Base-by-base conservation (phyloP, 1,140 invertebrate species). In the Tetragnatha versicolor region DNA sequence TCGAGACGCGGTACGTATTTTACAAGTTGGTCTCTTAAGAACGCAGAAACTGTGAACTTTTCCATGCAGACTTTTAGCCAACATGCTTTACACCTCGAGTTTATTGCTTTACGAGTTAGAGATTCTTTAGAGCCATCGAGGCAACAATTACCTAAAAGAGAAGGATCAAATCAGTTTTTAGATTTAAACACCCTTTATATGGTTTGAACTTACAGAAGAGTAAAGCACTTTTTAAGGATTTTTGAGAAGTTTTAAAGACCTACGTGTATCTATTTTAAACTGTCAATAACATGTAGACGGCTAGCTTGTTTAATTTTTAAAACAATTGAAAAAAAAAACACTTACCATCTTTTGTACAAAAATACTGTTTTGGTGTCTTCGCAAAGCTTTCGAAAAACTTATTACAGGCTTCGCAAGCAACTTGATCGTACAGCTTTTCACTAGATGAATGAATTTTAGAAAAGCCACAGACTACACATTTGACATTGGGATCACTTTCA, bases 51-150 rank as follows among this genome's bases (percentile, higher is more conserved):
- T 85, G 92, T 91, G 85, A 93, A 93, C 58, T 91, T 90, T 81
- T 91, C 90, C 17, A 95, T 84, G 84, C 93, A 94, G 87, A 93
- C 90, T 85, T 93, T 93, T 3, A 95, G 86, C 93, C 93, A 94
- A 84, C 93, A 95, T n/a, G 92, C 92, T 70, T 91, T 90, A 86
- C 93, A 94, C 31, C 78, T 79, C 9, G 60, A 17, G n/a, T 69
- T 79, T 31, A 53, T 14, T 49, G 49, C 20, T 60, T 37, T 79
- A 27, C 58, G 86, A 51, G 89, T 55, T 70, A 22, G 72, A 81
- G 37, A 35, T 55, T 68, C 77, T 39, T 75, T 55, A 4, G 69
- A 22, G 39, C 69, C 60, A 51, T 78, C 66, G 29, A 79, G 78
- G 73, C 47, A n/a, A 33, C 78, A 79, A 68, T 79, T 53, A 33